These are phyloP conservation scores for Pantelozetes paolii DNA, from an alignment of 2,888 invertebrate species.

Conservation along the genomic window DNA sequence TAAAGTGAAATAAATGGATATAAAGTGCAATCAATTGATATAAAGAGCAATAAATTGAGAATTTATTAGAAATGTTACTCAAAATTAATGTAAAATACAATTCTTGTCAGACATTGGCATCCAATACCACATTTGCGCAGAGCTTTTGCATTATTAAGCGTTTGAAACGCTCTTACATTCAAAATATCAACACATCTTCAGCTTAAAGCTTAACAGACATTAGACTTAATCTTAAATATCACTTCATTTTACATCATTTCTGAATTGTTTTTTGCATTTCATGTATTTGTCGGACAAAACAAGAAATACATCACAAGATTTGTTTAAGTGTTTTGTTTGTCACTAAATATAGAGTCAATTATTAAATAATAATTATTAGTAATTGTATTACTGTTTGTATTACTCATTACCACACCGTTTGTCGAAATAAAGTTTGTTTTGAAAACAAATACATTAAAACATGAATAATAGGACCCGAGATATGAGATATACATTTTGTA, in stretches of 20 bases:
- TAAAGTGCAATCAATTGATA: background rate
- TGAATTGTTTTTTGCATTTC: conserved; percentile 23
- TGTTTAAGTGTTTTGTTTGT: background rate
- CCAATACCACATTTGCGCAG: conserved; percentile 29
- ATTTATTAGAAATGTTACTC: conserved; percentile 24
- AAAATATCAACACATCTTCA: background rate
- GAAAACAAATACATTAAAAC: background rate
- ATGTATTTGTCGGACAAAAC: background rate
- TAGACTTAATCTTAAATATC: conserved; percentile 30
- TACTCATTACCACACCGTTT: conserved; percentile 33
- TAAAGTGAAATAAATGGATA: too few relatives aligned
- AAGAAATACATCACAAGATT: conserved; percentile 25
- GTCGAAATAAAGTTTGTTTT: background rate
- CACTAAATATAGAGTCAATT: conserved; percentile 16
- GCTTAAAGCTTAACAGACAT: conserved; percentile 30
- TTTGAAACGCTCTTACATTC: conserved; percentile 16
- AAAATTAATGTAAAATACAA: conserved; percentile 30
- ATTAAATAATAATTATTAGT: conserved; percentile 21
- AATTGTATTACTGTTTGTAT: conserved; percentile 8
- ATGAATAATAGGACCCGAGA: conserved; percentile 26
- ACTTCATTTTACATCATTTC: conserved; percentile 29
- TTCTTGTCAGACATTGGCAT: background rate
- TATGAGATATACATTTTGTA: conserved; percentile 31
- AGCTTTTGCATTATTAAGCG: conserved; percentile 10
- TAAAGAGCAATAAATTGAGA: background rate